Base-by-base conservation (phyloP, 2,797 vertebrate species). In the Meriones psammophilus region DNA sequence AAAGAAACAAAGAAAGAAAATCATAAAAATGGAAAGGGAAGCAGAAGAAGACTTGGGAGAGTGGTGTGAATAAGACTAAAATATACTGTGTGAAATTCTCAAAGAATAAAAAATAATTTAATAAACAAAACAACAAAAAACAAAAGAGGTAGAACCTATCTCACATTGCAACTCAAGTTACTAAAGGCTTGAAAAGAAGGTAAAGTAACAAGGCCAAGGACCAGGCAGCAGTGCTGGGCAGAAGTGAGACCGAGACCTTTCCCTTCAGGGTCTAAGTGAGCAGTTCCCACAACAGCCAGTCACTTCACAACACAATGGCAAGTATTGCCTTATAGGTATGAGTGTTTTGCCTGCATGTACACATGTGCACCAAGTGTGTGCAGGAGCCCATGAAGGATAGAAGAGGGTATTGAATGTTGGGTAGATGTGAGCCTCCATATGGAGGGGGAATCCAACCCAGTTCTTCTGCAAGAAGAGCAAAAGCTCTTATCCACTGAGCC, bases 151-250 rank as follows among this genome's bases (percentile, higher is more conserved):
- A 79, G 46, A 60, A 54, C 79, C 56, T 86, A 76, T 26, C 81
- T 13, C 26, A 54, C 54, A 77, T 93, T 74, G 92, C 28, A 79
- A 94, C 79, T 80, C 54, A 89, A 87, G 79, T 88, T 42, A 73
- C 46, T 79, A 60, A 91, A 83, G 12, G 1, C 50, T 56, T 89
- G 6, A 84, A 66, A 96, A 69, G 60, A 87, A 69, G 36, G 81
- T 28, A 64, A 42, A 68, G 42, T 71, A 62, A 69, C 30, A 54
- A 88, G 80, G 68, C 30, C n/a, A 50, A 89, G n/a, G 68, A 50
- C 39, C 54, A 87, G 56, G 17, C n/a, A 30, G 15, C 3, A 68
- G 17, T 5, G 12, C 0, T 60, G 22, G 76, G 22, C 76, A 90
- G 30, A 76, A 20, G 33, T 56, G 91, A 81, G 42, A n/a, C 86